phyloP scores from a whole-genome alignment of 1,140 invertebrate genomes.

The Drosophila serrata region DNA sequence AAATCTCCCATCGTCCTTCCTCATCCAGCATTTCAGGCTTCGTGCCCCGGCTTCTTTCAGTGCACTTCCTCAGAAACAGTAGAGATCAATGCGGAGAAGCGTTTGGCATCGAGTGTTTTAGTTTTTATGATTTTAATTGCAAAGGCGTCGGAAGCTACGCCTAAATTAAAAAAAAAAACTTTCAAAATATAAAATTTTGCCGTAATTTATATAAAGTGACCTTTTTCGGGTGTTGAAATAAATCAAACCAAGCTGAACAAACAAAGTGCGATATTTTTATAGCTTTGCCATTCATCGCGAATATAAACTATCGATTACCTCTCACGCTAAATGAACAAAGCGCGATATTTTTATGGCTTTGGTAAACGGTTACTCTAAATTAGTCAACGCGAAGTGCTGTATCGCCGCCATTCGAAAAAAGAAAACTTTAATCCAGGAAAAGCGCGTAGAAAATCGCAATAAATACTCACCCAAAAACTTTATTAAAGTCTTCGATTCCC shows the following conservation, averaged over 20 bases:
- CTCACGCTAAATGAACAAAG: background rate
- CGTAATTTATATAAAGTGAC: too few relatives aligned
- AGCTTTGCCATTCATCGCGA: too few relatives aligned
- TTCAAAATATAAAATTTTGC: too few relatives aligned
- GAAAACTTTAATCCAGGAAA: constrained; percentile 19
- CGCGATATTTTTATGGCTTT: background rate
- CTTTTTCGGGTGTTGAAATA: too few relatives aligned
- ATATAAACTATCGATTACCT: constrained; percentile 20
- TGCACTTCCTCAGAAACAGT: too few relatives aligned
- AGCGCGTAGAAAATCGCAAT: background rate
- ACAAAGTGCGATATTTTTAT: background rate
- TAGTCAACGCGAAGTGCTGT: constrained; percentile 13
- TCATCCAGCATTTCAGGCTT: background rate
- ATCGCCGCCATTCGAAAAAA: constrained; percentile 37
- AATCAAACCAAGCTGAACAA: constrained; percentile 1
- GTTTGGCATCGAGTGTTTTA: too few relatives aligned
- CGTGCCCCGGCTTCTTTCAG: too few relatives aligned
- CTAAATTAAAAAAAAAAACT: too few relatives aligned
- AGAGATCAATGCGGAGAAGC: too few relatives aligned
- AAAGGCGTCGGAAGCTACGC: too few relatives aligned
- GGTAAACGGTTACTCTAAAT: constrained; percentile 19
- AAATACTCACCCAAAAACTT: background rate
- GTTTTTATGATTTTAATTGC: too few relatives aligned
- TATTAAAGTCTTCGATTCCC: background rate
- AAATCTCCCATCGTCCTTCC: background rate